Conservation (phyloP, 2,888 invertebrate species). For the Fragum sueziense region DNA sequence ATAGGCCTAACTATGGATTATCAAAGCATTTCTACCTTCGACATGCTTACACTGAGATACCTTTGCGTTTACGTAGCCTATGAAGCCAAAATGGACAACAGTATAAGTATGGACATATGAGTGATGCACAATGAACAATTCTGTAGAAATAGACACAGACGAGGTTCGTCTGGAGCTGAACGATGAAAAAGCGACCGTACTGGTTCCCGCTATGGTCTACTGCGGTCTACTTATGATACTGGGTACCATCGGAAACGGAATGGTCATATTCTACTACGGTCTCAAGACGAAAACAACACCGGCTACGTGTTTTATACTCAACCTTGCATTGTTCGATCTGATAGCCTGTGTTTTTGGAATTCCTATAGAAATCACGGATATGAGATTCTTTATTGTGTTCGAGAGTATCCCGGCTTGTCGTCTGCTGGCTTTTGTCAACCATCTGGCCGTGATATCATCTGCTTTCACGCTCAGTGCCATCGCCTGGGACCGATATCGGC, state of each 20-base stretch:
- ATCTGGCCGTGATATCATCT: conserved; percentile 67
- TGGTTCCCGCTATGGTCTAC: conserved; percentile 67
- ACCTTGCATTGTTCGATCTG: conserved; percentile 70
- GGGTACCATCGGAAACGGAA: conserved; percentile 67
- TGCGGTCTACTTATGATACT: conserved; percentile 66
- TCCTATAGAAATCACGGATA: conserved; percentile 71
- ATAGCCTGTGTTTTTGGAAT: conserved; percentile 69
- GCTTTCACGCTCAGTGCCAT: conserved; percentile 69
- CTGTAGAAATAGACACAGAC: conserved; percentile 21
- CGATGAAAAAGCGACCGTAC: conserved; percentile 60
- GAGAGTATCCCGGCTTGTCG: conserved; percentile 64
- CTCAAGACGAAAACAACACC: conserved; percentile 69
- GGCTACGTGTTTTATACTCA: conserved; percentile 69
- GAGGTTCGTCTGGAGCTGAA: conserved; percentile 41
- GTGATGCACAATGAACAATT: conserved; percentile 6
- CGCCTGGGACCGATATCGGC: conserved; percentile 70
- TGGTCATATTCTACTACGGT: conserved; percentile 69
- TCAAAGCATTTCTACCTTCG: no score
- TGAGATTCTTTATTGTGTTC: conserved; percentile 67
- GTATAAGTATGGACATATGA: no score
- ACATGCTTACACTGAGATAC: no score
- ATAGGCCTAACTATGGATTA: no score
- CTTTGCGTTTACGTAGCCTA: no score
- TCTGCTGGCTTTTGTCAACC: conserved; percentile 66
- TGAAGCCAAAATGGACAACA: no score